These are phyloP conservation scores for Peromyscus polionotus DNA, from an alignment of 2,113 vertebrate genomes.

Conservation along the genomic window DNA sequence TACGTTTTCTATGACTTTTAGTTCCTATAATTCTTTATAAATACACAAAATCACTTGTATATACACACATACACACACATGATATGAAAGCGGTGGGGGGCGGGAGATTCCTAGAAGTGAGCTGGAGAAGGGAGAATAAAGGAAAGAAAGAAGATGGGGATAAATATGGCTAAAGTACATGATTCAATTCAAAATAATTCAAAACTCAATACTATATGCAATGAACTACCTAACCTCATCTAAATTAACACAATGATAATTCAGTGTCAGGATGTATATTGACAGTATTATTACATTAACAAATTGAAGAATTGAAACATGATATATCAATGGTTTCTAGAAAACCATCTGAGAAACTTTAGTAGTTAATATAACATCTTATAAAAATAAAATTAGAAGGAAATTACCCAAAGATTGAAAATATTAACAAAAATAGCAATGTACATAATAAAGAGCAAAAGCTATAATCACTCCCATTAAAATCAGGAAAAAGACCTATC, in stretches of 20 bases:
- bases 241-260: conserved; percentile 22
- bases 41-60: background rate
- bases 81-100: background rate
- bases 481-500: background rate
- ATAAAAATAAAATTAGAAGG: conserved; percentile 16
- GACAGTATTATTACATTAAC: conserved; percentile 29
- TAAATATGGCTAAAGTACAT: background rate
- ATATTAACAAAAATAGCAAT: conserved; percentile 44
- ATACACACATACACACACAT: background rate
- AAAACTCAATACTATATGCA: background rate
- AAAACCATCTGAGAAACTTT: conserved; percentile 30
- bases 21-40: background rate
- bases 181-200: background rate
- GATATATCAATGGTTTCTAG: background rate
- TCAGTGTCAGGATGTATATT: background rate
- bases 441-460: conserved; percentile 11
- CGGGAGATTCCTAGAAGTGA: background rate
- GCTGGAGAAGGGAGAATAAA: background rate
- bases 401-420: conserved; percentile 16
- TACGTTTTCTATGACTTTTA: background rate
- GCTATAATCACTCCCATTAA: conserved; percentile 20
- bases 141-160: background rate
- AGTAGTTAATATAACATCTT: conserved; percentile 23
- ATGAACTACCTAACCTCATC: background rate
- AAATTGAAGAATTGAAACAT: conserved; percentile 46